Evolutionary conservation across 2,113 vertebrate genomes (phyloP), one percentile per base, ranked within the genome.

Genomic region (Pavo muticus): DNA sequence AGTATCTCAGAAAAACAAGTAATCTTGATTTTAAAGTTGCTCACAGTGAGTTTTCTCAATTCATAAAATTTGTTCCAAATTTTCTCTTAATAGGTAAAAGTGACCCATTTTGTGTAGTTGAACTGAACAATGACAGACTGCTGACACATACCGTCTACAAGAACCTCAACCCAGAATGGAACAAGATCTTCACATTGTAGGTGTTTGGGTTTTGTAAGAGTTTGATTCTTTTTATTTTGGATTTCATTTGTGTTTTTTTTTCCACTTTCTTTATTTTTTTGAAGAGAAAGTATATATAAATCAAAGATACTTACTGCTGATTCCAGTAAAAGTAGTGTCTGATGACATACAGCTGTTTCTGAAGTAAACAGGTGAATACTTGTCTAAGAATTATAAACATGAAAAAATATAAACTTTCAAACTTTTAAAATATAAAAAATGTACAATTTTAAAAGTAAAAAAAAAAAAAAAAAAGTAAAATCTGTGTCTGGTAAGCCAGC

Each of bases 151-250:
- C 99, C 0, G 98, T 99, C 95, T 99, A 99, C 98, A 99, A 98
- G 98, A 99, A 99, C 97, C 99, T 99, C 86, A 99, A 98, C 85
- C 99, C 99, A 14, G 99, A 99, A 87, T 99, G 99, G 99, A 99
- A 99, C 98, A 99, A 99, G 98, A 98, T 99, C 97, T 99, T 99
- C 97, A 99, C 98, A 50, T 99, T 99, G 99, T 99, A 97, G 98
- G 99, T 99, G 65, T 94, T 87, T 37, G 14, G 9, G 40, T 50
- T 81, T 56, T n/a, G 6, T 47, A 40, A 48, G 17, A 39, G 16
- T n/a, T 56, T 63, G 39, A 39, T 64, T 11, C 24, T 40, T 64
- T 18, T 29, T 29, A 40, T 40, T 39, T 40, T 63, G 27, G 15
- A 15, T 15, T 54, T 54, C 52, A 54, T 54, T n/a, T 20, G 18